Conservation (phyloP, 1,140 invertebrate species). For the Bombus polaris region DNA sequence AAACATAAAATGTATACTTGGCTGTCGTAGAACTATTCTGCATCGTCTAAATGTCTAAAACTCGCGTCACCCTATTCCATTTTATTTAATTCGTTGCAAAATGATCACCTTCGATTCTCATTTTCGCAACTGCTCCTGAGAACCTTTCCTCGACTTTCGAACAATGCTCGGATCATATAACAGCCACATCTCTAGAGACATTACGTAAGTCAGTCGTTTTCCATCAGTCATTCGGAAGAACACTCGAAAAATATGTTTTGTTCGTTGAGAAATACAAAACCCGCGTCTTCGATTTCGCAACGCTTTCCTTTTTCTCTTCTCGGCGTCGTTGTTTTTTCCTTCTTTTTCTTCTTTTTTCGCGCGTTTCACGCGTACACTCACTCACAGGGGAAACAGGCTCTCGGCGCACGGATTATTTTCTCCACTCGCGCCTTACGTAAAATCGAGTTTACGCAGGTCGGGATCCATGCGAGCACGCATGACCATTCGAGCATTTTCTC, state of each 20-base stretch:
- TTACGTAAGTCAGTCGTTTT: background rate
- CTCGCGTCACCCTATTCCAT: no score
- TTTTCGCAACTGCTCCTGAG: background rate
- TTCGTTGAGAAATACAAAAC: background rate
- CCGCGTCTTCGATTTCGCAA: background rate
- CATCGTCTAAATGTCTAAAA: no score
- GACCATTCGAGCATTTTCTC: background rate
- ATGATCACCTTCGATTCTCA: background rate
- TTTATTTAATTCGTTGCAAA: background rate
- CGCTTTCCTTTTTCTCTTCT: background rate
- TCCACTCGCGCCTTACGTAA: slow-evolving; percentile 35
- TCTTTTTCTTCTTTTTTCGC: no score
- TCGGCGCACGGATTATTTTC: slow-evolving; percentile 17
- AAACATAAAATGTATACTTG: no score
- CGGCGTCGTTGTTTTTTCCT: background rate
- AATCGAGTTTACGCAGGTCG: slow-evolving; percentile 44
- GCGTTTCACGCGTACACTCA: background rate
- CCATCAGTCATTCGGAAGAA: background rate
- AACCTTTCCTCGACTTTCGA: slow-evolving; percentile 8
- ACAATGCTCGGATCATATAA: slow-evolving; percentile 5
- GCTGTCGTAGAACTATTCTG: no score
- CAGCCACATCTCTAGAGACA: no score
- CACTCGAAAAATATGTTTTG: background rate
- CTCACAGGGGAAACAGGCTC: background rate
- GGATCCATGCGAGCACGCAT: slow-evolving; percentile 4